These are phyloP conservation scores for Sterna hirundo DNA, from an alignment of 2,113 vertebrate genomes.

Conservation along the genomic window DNA sequence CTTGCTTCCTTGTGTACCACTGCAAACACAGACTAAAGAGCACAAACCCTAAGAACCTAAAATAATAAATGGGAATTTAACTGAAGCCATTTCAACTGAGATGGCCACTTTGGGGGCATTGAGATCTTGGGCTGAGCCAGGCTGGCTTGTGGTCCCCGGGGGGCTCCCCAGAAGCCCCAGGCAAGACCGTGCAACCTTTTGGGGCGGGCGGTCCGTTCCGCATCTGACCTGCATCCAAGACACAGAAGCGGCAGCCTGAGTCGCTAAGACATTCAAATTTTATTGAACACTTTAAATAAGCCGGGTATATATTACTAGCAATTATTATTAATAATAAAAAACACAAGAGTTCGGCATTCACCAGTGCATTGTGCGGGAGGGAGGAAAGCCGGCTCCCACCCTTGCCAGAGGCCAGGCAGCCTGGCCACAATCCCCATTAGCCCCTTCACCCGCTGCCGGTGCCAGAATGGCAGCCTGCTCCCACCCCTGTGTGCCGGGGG, in stretches of 20 bases:
- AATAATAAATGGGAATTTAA: not conserved
- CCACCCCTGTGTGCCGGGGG: not conserved
- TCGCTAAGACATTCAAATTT: not conserved
- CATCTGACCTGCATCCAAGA: fast-evolving
- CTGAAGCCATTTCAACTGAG: fast-evolving
- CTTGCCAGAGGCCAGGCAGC: not conserved
- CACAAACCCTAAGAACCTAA: not conserved
- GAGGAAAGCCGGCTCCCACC: slow-evolving; percentile 31
- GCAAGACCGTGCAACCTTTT: not conserved
- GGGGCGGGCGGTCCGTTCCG: fast-evolving
- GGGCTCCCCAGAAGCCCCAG: not conserved
- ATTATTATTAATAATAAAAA: slow-evolving; percentile 40
- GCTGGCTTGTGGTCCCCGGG: too few species aligned
- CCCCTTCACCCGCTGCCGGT: not conserved
- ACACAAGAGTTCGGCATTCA: slow-evolving; percentile 39
- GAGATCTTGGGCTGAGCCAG: not conserved
- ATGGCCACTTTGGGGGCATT: fast-evolving
- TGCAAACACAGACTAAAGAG: fast-evolving
- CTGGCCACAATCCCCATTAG: not conserved
- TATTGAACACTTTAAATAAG: slow-evolving; percentile 68
- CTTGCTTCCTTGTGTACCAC: not conserved
- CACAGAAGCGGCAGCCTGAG: not conserved
- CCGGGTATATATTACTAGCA: slow-evolving; percentile 63
- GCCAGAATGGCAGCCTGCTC: not conserved
- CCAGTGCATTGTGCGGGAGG: slow-evolving; percentile 20